These are phyloP conservation scores for Paelopatides confundens DNA, from an alignment of 53 echinoderm and acorn worm genomes.

Conservation along the genomic window DNA sequence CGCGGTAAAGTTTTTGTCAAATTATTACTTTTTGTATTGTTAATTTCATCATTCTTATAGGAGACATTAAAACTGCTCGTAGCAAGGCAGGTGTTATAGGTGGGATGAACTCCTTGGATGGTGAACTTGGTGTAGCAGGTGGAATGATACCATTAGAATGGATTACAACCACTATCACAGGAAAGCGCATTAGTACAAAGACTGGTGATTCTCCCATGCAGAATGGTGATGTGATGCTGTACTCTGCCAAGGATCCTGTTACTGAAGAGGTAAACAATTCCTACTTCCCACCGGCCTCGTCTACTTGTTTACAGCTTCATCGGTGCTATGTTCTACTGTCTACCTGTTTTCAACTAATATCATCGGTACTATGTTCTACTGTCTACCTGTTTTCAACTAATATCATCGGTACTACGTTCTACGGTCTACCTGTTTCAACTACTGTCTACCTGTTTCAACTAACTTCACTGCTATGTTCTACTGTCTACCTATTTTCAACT, in stretches of 20 bases:
- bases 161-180: conserved; percentile 85
- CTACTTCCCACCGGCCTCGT: too few relatives aligned
- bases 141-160: conserved; percentile 58
- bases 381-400: too few relatives aligned
- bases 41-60: conserved; percentile 7
- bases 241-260: conserved; percentile 91
- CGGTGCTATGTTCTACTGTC: too few relatives aligned
- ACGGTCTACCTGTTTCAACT: too few relatives aligned
- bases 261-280: conserved; percentile 74
- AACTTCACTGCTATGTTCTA: too few relatives aligned
- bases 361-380: too few relatives aligned
- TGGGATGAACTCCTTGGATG: conserved; percentile 44
- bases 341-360: too few relatives aligned
- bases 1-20: too few relatives aligned
- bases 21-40: too few relatives aligned
- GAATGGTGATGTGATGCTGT: conserved; percentile 79
- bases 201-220: conserved; percentile 73
- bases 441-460: too few relatives aligned
- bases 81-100: conserved; percentile 48
- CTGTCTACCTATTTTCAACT: too few relatives aligned
- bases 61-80: conserved; percentile 19
- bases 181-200: conserved; percentile 78
- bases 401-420: neutral
- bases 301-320: too few relatives aligned
- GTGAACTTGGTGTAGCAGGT: neutral